These are phyloP conservation scores for Priocnemis perturbator DNA, from an alignment of 2,888 invertebrate genomes.

Conservation along the genomic window DNA sequence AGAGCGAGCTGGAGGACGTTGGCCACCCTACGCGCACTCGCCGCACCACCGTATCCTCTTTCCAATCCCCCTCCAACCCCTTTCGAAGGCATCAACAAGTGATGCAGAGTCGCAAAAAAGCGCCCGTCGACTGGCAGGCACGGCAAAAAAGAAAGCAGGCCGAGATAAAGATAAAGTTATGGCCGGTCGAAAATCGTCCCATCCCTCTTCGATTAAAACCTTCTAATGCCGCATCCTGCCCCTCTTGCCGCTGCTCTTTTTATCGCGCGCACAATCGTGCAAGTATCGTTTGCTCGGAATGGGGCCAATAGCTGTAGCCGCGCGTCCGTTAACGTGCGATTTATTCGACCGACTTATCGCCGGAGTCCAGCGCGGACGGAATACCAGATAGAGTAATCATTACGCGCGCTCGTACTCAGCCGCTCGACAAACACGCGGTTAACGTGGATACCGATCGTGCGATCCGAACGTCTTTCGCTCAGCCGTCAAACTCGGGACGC, in stretches of 20 bases:
- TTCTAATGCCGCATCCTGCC: not conserved
- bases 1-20: not conserved
- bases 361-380: no score
- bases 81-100: conserved; percentile 49
- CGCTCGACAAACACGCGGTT: no score
- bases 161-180: conserved; percentile 42
- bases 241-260: not conserved
- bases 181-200: conserved; percentile 9
- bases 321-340: no score
- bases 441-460: no score
- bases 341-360: no score
- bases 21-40: not conserved
- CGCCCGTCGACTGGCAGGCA: conserved; percentile 21
- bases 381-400: no score
- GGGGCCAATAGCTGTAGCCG: no score
- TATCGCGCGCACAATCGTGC: no score
- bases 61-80: conserved; percentile 12
- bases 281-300: no score
- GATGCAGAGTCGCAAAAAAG: conserved; percentile 45
- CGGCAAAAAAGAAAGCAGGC: conserved; percentile 35
- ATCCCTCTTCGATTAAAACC: conserved; percentile 28
- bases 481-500: no score
- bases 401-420: no score
- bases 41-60: conserved; percentile 8
- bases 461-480: no score